These are phyloP conservation scores for Acrocephalus arundinaceus DNA, from an alignment of 2,113 vertebrate species.

Conservation along the genomic window DNA sequence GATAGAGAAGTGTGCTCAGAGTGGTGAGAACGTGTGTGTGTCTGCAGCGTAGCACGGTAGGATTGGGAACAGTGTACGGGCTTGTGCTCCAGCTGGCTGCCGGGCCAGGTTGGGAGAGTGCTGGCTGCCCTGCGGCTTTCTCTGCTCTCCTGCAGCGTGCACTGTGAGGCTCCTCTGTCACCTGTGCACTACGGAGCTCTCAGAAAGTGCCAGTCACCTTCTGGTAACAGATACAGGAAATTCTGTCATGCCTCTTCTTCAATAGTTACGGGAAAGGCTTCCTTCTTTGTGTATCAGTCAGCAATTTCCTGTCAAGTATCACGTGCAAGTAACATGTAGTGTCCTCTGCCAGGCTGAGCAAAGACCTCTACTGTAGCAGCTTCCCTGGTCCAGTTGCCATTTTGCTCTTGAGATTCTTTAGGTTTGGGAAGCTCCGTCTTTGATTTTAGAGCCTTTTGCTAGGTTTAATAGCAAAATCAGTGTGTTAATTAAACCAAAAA, in stretches of 20 bases:
- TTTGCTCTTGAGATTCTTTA: background rate
- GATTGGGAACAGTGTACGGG: fast-evolving
- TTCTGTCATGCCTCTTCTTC: background rate
- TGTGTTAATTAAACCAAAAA: background rate
- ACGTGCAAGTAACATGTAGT: no score
- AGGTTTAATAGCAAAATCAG: background rate
- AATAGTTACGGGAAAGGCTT: background rate
- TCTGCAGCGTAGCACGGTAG: fast-evolving
- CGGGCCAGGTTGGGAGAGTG: fast-evolving
- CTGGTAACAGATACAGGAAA: background rate
- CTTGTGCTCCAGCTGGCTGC: background rate
- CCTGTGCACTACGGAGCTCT: background rate
- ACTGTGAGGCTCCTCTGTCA: fast-evolving
- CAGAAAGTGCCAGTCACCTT: background rate
- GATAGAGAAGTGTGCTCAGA: background rate
- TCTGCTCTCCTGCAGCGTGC: fast-evolving
- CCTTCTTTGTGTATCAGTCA: background rate
- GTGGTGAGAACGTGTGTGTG: no score
- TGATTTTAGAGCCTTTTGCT: background rate
- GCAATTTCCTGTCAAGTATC: background rate
- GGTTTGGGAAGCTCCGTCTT: background rate
- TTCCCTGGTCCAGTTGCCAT: fast-evolving
- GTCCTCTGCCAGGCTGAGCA: background rate
- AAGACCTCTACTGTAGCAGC: background rate
- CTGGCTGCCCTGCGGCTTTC: fast-evolving